Conservation (phyloP, 2,113 vertebrate genomes). For the Antennarius striatus region DNA sequence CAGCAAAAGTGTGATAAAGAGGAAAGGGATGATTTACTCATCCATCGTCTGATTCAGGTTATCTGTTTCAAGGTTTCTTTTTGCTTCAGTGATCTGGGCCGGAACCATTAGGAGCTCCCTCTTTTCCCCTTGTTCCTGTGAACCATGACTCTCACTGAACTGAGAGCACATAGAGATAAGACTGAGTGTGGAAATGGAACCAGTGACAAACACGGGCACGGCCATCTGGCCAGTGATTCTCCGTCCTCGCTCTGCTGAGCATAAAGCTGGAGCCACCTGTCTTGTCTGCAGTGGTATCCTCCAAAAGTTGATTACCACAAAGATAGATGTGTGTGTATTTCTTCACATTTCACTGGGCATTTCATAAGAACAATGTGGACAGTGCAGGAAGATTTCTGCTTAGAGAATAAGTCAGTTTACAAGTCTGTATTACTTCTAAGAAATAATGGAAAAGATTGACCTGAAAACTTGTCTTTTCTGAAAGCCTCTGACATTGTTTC, state of each 20-base stretch:
- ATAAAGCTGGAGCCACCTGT: conserved; percentile 65
- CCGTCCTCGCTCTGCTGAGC: conserved; percentile 66
- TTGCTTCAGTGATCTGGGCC: conserved; percentile 50
- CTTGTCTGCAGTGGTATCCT: conserved; percentile 48
- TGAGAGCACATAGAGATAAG: conserved; percentile 69
- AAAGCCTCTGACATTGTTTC: conserved; percentile 44
- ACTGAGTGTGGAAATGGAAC: conserved; percentile 49
- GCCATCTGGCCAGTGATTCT: conserved; percentile 71
- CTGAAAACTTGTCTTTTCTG: conserved; percentile 13
- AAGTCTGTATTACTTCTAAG: conserved; percentile 4
- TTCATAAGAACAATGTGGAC: conserved; percentile 10
- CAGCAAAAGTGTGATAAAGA: conserved; percentile 47
- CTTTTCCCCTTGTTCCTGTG: conserved; percentile 38
- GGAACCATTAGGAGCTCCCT: conserved; percentile 52
- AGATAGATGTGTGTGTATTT: conserved; percentile 19
- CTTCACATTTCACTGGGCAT: conserved; percentile 20
- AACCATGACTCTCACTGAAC: conserved; percentile 61
- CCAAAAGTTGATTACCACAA: conserved; percentile 45
- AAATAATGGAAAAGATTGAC: conserved; percentile 31
- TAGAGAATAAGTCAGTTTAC: conserved; percentile 28
- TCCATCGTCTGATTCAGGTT: conserved; percentile 52
- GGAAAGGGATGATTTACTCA: conserved; percentile 33
- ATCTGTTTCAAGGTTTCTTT: conserved; percentile 61
- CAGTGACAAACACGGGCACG: conserved; percentile 61
- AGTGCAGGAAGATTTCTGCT: conserved; percentile 20